A percentile compares a stretch with the other conserved stretches of the same genome.
These are phyloP conservation scores for Subanguina moxae DNA, from an alignment of 1,140 invertebrate genomes.

Conservation along the genomic window DNA sequence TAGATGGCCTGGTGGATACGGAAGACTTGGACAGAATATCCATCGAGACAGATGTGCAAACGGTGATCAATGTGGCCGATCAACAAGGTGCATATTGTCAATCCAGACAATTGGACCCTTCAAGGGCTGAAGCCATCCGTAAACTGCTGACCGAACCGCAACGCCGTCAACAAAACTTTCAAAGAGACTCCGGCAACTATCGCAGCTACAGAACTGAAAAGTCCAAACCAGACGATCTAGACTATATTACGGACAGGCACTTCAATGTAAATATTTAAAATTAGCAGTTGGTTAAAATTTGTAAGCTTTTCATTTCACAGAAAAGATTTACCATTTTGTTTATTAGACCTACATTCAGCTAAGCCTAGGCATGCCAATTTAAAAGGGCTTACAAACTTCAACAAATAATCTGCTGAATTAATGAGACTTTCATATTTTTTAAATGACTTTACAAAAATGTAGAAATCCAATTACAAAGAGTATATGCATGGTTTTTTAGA, in stretches of 20 bases:
- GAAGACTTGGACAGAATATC: conserved; percentile 14
- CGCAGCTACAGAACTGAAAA: conserved; percentile 36
- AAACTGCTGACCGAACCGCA: conserved; percentile 40
- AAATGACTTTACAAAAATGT: too few species aligned
- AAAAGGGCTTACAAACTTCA: too few species aligned
- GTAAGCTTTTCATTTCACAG: too few species aligned
- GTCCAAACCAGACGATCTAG: conserved; percentile 29
- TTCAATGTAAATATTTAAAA: conserved; percentile 1
- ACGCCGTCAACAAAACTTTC: conserved; percentile 23
- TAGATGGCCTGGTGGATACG: background rate
- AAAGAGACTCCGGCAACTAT: conserved; percentile 27
- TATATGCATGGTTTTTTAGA: too few species aligned
- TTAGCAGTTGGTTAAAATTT: too few species aligned
- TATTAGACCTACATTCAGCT: too few species aligned
- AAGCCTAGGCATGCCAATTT: too few species aligned
- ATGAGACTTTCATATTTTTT: too few species aligned
- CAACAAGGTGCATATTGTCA: background rate
- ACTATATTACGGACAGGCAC: conserved; percentile 37
- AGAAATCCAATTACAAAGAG: too few species aligned
- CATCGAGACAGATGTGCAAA: conserved; percentile 39
- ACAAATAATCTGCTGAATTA: too few species aligned
- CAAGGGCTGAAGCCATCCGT: conserved; percentile 38
- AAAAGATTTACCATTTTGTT: too few species aligned
- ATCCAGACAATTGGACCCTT: conserved; percentile 4
- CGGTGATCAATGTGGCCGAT: background rate